Evolutionary conservation across 1,140 invertebrate species (phyloP), one percentile per base, ranked within the genome.

Genomic region (Protaetia brevitarsis): DNA sequence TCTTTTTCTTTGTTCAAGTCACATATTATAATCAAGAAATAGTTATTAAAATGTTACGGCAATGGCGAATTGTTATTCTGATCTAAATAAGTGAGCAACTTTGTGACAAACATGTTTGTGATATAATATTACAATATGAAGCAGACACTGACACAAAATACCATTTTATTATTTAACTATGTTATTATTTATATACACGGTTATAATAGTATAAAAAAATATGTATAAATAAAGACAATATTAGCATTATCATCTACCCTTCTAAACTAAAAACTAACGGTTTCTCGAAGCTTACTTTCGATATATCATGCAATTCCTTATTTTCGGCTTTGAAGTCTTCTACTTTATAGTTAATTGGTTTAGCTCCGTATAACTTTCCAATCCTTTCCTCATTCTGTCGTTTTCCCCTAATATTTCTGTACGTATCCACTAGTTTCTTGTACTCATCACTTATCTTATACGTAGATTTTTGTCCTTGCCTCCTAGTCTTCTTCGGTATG

Each of bases 341-440:
- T 6, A 13, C 13, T 28, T 27, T 58, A n/a, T n/a, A n/a, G n/a
- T n/a, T n/a, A 10, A n/a, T 28, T 11, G 4, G n/a, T 30, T 60
- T 60, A 2, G 8, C 8, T 23, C 67, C 67, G 31, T 66, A 71
- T 11, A 71, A 56, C 26, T 63, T 41, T 19, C 45, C 67, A 13
- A 71, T 36, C 2, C 67, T 37, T 29, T 69, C 45, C 34, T 71
- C 69, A 26, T 61, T 63, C 30, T 69, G 67, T 27, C 69, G 31
- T 36, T 69, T 67, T 36, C 64, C 8, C 13, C 67, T 37, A n/a
- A 66, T 37, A 7, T 5, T 59, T 11, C 57, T 61, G 10, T 59
- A 64, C 19, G 69, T 65, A n/a, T 70, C 64, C 1, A 65, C 26
- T 11, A 70, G 56, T 45, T 65, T 65, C 34, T 34, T 66, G 26